phyloP scores from a whole-genome alignment of 1,140 invertebrate genomes.

The Onthophagus taurus region DNA sequence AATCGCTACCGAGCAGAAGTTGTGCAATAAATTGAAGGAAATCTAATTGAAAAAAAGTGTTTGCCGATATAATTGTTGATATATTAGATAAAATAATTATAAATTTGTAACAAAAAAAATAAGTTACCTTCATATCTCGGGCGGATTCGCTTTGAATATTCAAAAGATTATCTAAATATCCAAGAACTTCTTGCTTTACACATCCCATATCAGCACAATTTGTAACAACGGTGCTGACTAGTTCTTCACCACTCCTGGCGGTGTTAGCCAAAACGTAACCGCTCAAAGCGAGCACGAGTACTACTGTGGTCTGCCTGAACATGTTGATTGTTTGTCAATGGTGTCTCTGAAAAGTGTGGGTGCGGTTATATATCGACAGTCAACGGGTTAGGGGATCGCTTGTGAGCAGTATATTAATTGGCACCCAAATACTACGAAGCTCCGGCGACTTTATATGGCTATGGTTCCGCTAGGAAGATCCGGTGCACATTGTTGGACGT shows the following conservation, averaged over 20 bases:
- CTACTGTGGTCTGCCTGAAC: slow-evolving; percentile 34
- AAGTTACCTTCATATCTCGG: slow-evolving; percentile 33
- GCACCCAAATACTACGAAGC: slow-evolving; percentile 13
- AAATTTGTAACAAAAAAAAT: no score
- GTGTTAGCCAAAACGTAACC: slow-evolving; percentile 41
- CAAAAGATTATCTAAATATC: slow-evolving; percentile 58
- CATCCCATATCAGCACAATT: slow-evolving; percentile 61
- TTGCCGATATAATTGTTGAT: no score
- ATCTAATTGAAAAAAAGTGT: no score
- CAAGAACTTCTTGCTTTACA: slow-evolving; percentile 61
- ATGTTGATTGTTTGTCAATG: slow-evolving; percentile 20
- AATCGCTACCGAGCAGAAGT: no score
- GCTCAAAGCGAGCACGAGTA: slow-evolving; percentile 38
- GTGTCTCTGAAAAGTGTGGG: slow-evolving; percentile 22
- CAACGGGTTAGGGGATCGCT: slow-evolving; percentile 28
- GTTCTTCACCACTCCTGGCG: slow-evolving; percentile 54
- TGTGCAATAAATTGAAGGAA: neutral
- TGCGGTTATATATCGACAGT: slow-evolving; percentile 37
- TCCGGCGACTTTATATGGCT: slow-evolving; percentile 20
- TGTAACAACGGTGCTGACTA: slow-evolving; percentile 59
- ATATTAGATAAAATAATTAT: no score
- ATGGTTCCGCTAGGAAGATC: slow-evolving; percentile 23
- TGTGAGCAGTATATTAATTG: slow-evolving; percentile 30
- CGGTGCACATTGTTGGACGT: no score
- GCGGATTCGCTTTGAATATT: slow-evolving; percentile 49